Evolutionary conservation across 2,113 vertebrate genomes (phyloP).

Genomic region (Thamnaconus septentrionalis): DNA sequence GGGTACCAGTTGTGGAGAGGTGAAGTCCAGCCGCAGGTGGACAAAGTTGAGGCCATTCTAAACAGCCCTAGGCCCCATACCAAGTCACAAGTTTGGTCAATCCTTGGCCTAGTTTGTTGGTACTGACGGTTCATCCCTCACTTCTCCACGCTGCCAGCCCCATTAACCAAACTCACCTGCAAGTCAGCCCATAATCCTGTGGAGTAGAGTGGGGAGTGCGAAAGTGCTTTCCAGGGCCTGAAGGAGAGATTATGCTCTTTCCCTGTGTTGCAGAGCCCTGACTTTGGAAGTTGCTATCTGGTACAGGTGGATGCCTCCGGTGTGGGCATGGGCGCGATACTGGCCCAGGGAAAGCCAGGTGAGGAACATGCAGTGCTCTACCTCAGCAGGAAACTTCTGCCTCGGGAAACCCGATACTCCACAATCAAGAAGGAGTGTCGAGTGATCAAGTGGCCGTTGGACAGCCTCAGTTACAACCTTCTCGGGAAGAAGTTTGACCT

Average conservation of each 20-base stretch:
- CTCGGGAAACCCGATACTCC: background rate
- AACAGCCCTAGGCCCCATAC: too few species aligned
- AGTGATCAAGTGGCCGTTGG: background rate
- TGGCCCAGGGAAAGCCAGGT: background rate
- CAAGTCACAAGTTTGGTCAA: too few species aligned
- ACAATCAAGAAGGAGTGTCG: background rate
- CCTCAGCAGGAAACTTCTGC: background rate
- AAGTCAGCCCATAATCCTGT: background rate
- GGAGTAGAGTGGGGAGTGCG: too few species aligned
- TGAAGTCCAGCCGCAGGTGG: too few species aligned
- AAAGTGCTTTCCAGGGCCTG: too few species aligned
- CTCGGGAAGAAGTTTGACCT: background rate
- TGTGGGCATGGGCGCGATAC: background rate
- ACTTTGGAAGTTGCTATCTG: background rate
- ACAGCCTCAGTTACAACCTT: background rate
- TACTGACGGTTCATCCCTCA: too few species aligned
- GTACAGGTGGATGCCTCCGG: background rate
- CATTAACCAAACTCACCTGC: background rate
- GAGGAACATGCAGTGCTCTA: background rate
- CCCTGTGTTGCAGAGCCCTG: background rate
- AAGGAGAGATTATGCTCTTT: background rate
- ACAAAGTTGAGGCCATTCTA: too few species aligned
- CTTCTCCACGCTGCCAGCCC: background rate
- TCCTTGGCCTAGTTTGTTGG: too few species aligned
- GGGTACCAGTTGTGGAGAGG: too few species aligned